These are phyloP conservation scores for Arvicanthis niloticus DNA, from an alignment of 2,113 vertebrate genomes.

Conservation along the genomic window DNA sequence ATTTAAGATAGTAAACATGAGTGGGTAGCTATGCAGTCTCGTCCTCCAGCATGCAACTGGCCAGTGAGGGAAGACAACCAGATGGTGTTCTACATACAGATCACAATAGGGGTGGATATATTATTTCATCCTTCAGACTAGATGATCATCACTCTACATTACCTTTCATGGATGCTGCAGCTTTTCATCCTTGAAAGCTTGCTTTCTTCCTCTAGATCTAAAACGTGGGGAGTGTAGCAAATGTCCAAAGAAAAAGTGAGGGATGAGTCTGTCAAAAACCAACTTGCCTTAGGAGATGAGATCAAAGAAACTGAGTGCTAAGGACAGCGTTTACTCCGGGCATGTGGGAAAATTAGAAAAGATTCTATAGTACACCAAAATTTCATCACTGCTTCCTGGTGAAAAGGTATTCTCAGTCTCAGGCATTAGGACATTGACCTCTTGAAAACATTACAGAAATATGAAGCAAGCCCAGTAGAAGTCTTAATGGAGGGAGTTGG, in stretches of 20 bases:
- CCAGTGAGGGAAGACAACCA: slow-evolving; percentile 18
- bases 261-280: background rate
- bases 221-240: slow-evolving; percentile 23
- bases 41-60: background rate
- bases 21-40: background rate
- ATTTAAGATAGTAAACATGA: slow-evolving; percentile 33
- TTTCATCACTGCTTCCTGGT: slow-evolving; percentile 25
- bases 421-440: slow-evolving; percentile 34
- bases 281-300: slow-evolving; percentile 56
- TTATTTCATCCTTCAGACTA: slow-evolving; percentile 30
- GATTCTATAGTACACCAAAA: background rate
- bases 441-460: slow-evolving; percentile 54
- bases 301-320: slow-evolving; percentile 50
- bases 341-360: slow-evolving; percentile 40
- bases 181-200: background rate
- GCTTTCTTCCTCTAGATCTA: background rate
- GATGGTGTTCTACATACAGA: background rate
- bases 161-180: background rate
- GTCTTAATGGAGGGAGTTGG: slow-evolving; percentile 27
- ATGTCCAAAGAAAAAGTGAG: slow-evolving; percentile 52
- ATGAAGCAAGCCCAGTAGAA: slow-evolving; percentile 10
- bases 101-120: background rate
- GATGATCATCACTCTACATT: background rate
- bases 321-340: background rate
- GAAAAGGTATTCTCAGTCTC: slow-evolving; percentile 44